Base-by-base conservation (phyloP, 1,140 invertebrate genomes). In the Plodia interpunctella region DNA sequence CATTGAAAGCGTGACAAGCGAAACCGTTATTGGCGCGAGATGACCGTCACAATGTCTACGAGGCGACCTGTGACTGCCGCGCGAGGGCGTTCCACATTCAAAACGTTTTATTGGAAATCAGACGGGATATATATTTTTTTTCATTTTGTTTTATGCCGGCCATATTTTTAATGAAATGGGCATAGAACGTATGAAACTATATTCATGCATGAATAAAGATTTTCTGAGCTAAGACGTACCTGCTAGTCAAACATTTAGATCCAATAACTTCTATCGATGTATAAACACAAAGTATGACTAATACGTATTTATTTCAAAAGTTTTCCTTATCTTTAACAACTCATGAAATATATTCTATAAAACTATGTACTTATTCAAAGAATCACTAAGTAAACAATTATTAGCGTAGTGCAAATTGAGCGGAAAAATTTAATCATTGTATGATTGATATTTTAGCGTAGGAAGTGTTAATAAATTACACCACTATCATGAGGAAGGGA, bases 1-100 rank as follows among this genome's bases (percentile, higher is more conserved):
- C 64, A 55, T 63, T 44, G 38, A 44, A 44, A 44, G 65, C 70
- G 65, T 85, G 82, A 85, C 80, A 72, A 60, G 78, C 74, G 59
- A 54, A 54, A 58, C 66, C 70, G 68, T 79, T 86, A 86, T 86
- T 86, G 80, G 70, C 69, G 66, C 68, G 63, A 82, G 80, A 80
- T 86, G 83, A 86, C 80, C 80, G 79, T 76, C 78, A 85, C 76
- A 76, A 76, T 44, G 55, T 44, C 38, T 44, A 44, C 57, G 32
- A 55, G 51, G 28, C 54, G 32, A 55, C 32, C 53, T 32, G 28
- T 10, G 49, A 49, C 49, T 49, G 53, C 15, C 28, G 25, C 54
- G 54, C 17, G 13, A 44, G 38, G 38, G 38, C 38, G 38, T 44
- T 44, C 38, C 38, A 44, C 1, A 44, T 44, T 44, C 38, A 15